Conservation (phyloP, 2,888 invertebrate species). For the Leptopilina myrica region DNA sequence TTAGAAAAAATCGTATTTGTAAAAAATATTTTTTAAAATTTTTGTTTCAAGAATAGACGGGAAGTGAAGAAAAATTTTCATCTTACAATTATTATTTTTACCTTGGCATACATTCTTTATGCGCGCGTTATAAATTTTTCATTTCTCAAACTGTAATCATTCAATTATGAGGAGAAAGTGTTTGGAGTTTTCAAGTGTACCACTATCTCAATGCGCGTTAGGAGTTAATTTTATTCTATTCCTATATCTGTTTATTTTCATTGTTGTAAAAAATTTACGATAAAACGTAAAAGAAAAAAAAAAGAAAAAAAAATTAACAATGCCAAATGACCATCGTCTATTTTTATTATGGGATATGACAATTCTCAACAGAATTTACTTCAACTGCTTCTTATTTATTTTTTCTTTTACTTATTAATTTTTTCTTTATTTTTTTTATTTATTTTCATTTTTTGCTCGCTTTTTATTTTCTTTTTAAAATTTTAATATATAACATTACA, state of each 20-base stretch:
- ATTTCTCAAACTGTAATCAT: slow-evolving; percentile 1
- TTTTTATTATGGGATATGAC: too few relatives aligned
- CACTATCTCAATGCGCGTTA: background rate
- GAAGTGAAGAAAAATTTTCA: background rate
- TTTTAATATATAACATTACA: too few relatives aligned
- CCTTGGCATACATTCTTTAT: background rate
- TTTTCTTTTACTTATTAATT: too few relatives aligned
- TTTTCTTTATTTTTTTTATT: too few relatives aligned
- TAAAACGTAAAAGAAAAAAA: too few relatives aligned
- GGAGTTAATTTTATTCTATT: background rate
- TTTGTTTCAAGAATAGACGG: too few relatives aligned
- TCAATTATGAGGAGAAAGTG: slow-evolving; percentile 32
- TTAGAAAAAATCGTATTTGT: background rate
- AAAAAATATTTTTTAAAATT: background rate
- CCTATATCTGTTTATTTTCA: background rate
- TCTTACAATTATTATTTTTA: background rate
- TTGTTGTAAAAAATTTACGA: background rate
- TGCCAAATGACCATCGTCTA: too few relatives aligned
- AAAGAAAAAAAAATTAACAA: too few relatives aligned
- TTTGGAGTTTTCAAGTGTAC: slow-evolving; percentile 6
- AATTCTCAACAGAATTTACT: too few relatives aligned
- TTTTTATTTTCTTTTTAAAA: too few relatives aligned
- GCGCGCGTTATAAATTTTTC: background rate
- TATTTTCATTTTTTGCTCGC: too few relatives aligned
- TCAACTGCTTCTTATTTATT: too few relatives aligned